Conservation (phyloP, 2,797 vertebrate genomes). For the Allenopithecus nigroviridis region DNA sequence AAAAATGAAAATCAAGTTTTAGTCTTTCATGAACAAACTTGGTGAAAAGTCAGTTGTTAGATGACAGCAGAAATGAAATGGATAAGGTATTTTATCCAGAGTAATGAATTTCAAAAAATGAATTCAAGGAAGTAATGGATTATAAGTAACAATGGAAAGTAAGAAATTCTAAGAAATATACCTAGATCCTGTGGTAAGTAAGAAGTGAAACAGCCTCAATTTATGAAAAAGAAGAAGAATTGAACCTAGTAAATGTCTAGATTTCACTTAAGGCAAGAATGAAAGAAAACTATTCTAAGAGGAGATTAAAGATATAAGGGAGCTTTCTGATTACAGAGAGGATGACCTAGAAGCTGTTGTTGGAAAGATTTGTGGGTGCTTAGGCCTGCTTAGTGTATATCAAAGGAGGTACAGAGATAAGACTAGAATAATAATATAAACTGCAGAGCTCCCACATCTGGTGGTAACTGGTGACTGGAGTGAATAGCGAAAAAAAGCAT, state of each 20-base stretch:
- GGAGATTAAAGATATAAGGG: neutral
- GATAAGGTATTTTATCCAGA: neutral
- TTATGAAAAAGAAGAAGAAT: neutral
- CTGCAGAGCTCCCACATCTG: neutral
- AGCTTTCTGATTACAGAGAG: neutral
- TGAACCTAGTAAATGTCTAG: neutral
- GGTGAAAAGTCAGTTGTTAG: neutral
- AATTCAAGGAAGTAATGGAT: neutral
- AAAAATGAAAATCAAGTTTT: neutral
- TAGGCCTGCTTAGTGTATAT: neutral
- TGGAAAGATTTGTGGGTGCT: neutral
- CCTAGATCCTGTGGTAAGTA: neutral
- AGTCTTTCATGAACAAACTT: neutral
- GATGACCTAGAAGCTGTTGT: neutral
- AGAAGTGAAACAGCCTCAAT: neutral
- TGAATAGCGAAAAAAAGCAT: neutral
- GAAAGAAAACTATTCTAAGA: neutral
- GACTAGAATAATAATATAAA: neutral
- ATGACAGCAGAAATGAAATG: neutral
- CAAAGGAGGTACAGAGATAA: neutral
- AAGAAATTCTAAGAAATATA: neutral
- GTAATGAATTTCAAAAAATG: neutral
- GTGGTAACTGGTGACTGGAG: neutral
- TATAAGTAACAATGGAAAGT: neutral
- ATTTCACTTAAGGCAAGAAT: neutral